Evolutionary conservation across 2,888 invertebrate genomes (phyloP), one percentile per base, ranked within the genome.

Genomic region (Ptycholaimellus sp.): DNA sequence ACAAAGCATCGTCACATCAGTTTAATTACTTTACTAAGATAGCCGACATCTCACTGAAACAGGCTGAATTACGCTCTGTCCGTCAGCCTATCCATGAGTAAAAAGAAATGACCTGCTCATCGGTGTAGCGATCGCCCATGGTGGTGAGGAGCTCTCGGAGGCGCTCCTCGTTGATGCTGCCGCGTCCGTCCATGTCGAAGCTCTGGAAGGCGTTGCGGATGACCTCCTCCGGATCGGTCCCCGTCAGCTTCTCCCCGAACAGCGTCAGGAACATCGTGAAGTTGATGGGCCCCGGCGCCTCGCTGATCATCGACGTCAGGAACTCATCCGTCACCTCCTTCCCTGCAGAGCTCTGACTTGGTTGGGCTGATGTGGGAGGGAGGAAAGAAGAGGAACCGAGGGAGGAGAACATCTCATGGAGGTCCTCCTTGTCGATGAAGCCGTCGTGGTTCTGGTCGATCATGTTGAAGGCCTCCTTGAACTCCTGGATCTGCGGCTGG

Each of bases 391-490:
- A 25, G 29, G 17, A 18, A 76, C 82, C 83, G 51, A 90, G 64
- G 23, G 90, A 90, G 25, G 90, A 87, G 25, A 90, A 67, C 90
- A 93, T 90, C 55, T 93, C 90, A 60, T 87, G 85, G 14, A 93
- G 67, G 61, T 93, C 93, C 64, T 90, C 90, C 58, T 90, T 90
- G 59, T 87, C 87, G 36, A 93, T 81, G 56, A 93, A 90, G 0
- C 90, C 90, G 63, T 93, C 90, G 40, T 85, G 72, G 62, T 90
- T 90, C 60, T 90, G 90, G 59, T 93, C 93, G 54, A 93, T 90
- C 87, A 93, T 87, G 58, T 90, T 90, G 60, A 93, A 93, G 1
- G 90, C 90, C 63, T 93, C 93, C 59, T 93, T 93, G 61, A 93
- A 93, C 62, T 93, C 90, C 35, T 39, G 33, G n/a, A n/a, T n/a